A percentile compares a stretch with the other conserved stretches of the same genome.
phyloP scores from a whole-genome alignment of 2,888 invertebrate genomes.

The Polymixis flavicincta region DNA sequence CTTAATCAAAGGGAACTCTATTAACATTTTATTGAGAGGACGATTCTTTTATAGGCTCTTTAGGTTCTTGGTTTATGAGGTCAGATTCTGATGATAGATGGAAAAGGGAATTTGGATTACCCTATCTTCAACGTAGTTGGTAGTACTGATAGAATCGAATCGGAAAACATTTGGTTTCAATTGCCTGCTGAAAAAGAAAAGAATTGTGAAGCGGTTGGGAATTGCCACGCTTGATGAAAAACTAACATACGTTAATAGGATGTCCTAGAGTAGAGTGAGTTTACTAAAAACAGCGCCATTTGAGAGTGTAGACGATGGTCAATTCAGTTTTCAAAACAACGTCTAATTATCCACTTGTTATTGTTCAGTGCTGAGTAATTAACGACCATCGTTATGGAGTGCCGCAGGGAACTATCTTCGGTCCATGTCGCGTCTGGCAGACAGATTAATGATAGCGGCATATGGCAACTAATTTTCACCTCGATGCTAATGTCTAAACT shows the following conservation, averaged over 20 bases:
- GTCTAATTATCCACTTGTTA: slow-evolving; percentile 7
- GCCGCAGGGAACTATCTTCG: slow-evolving; percentile 25
- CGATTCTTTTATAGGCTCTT: slow-evolving; percentile 58
- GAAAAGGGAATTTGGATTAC: slow-evolving; percentile 32
- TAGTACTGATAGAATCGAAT: slow-evolving; percentile 1
- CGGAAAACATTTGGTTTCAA: slow-evolving; percentile 36
- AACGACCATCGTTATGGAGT: slow-evolving; percentile 6
- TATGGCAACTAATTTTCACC: slow-evolving; percentile 32
- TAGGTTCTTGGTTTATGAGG: slow-evolving; percentile 43
- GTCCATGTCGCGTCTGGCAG: slow-evolving; percentile 13
- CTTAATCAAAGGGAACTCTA: slow-evolving; percentile 61
- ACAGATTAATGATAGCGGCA: slow-evolving; percentile 33
- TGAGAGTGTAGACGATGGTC: neutral
- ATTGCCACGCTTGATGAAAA: slow-evolving; percentile 37
- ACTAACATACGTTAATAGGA: slow-evolving; percentile 44
- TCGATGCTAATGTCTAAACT: slow-evolving; percentile 32
- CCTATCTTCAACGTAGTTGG: slow-evolving; percentile 11
- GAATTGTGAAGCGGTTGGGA: slow-evolving; percentile 7
- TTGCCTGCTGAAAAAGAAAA: slow-evolving; percentile 31
- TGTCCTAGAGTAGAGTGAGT: neutral
- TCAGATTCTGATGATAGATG: slow-evolving; percentile 42
- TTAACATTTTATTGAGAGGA: slow-evolving; percentile 57
- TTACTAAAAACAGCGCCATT: neutral
- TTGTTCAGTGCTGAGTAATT: slow-evolving; percentile 12
- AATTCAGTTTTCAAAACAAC: slow-evolving; percentile 11